These are phyloP conservation scores for Halictus rubicundus DNA, from an alignment of 1,140 invertebrate species.

Conservation along the genomic window DNA sequence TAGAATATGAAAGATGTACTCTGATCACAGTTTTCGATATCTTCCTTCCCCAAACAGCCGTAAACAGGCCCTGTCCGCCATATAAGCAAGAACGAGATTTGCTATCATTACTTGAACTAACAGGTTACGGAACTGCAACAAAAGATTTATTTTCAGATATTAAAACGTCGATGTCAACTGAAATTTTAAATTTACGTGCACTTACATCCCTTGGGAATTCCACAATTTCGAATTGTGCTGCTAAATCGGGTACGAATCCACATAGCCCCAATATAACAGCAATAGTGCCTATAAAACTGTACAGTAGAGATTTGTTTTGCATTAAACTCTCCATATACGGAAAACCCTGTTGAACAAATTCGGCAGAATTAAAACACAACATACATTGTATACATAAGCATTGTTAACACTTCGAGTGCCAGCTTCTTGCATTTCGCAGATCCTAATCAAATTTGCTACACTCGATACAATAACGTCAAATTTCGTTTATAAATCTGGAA, in stretches of 20 bases:
- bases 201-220: slow-evolving; percentile 92
- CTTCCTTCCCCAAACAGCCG: slow-evolving; percentile 93
- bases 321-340: slow-evolving; percentile 98
- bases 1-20: slow-evolving; percentile 30
- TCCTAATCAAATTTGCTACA: too few species aligned
- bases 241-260: slow-evolving; percentile 89
- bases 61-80: slow-evolving; percentile 91
- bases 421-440: too few species aligned
- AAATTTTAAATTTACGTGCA: slow-evolving; percentile 53
- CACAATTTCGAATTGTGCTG: slow-evolving; percentile 93
- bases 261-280: slow-evolving; percentile 88
- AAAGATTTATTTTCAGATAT: slow-evolving; percentile 65
- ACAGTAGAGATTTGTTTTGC: slow-evolving; percentile 95
- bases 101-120: slow-evolving; percentile 89
- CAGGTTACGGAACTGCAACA: slow-evolving; percentile 90
- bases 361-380: slow-evolving; percentile 15
- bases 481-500: too few species aligned
- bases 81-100: slow-evolving; percentile 91
- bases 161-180: background rate
- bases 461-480: too few species aligned
- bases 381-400: too few species aligned
- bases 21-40: slow-evolving; percentile 76
- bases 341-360: slow-evolving; percentile 87
- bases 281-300: slow-evolving; percentile 90
- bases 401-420: too few species aligned